Percentiles rank a stretch among this genome's conserved stretches.
These are phyloP conservation scores for Nymphalis c-album DNA, from an alignment of 2,888 invertebrate genomes.

Conservation along the genomic window DNA sequence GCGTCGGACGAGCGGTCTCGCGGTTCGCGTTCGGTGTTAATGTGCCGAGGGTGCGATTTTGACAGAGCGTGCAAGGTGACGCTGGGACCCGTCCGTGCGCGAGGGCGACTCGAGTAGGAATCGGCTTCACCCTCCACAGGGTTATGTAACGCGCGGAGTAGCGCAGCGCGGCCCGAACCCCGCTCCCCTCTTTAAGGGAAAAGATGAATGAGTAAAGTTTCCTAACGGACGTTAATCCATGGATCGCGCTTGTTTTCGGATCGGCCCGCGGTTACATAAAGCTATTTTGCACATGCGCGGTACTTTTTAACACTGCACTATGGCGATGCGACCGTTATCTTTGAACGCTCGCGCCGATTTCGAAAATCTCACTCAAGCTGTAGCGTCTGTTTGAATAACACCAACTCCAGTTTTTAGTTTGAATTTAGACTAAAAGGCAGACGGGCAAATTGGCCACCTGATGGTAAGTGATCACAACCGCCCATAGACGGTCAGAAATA, in stretches of 20 bases:
- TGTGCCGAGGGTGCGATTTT: constrained; percentile 42
- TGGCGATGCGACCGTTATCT: constrained; percentile 14
- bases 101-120: constrained; percentile 58
- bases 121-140: constrained; percentile 57
- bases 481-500: no score
- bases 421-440: no score
- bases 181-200: constrained; percentile 75
- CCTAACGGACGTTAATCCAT: constrained; percentile 74
- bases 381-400: background rate
- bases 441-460: no score
- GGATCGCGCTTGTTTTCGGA: constrained; percentile 65
- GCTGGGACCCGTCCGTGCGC: constrained; percentile 55
- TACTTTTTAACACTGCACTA: constrained; percentile 15
- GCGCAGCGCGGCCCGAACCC: constrained; percentile 68
- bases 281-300: constrained; percentile 58
- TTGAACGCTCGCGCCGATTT: constrained; percentile 28
- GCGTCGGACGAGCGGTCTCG: constrained; percentile 36
- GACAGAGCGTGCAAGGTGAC: constrained; percentile 40
- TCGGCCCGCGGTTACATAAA: constrained; percentile 71
- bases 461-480: no score
- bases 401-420: no score
- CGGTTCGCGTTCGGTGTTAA: constrained; percentile 39
- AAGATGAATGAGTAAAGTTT: constrained; percentile 80
- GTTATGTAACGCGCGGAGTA: constrained; percentile 69
- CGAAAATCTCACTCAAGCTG: background rate